A percentile compares a stretch with the other conserved stretches of the same genome.
These are phyloP conservation scores for Linnaemya tessellans DNA, from an alignment of 2,888 invertebrate genomes.

Conservation along the genomic window DNA sequence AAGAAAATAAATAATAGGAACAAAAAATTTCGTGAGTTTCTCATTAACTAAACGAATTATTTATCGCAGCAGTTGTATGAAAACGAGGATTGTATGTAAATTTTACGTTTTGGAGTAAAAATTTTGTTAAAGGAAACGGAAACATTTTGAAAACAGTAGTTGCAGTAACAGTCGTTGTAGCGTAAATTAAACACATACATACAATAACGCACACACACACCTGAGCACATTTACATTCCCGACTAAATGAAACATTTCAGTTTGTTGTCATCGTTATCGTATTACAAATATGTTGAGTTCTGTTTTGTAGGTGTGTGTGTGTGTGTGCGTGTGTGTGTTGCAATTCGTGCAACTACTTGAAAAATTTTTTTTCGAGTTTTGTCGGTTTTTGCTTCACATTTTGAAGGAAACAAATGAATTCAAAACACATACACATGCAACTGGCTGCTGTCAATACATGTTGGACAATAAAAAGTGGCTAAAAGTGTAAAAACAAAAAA, in stretches of 20 bases:
- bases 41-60: constrained; percentile 53
- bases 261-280: constrained; percentile 59
- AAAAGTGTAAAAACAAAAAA: constrained; percentile 43
- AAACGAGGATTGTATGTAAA: constrained; percentile 47
- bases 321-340: background rate
- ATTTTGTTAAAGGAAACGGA: constrained; percentile 69
- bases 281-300: constrained; percentile 19
- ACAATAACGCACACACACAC: constrained; percentile 8
- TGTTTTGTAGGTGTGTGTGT: background rate
- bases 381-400: constrained; percentile 19
- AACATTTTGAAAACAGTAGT: constrained; percentile 64
- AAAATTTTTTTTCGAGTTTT: constrained; percentile 11
- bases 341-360: constrained; percentile 6
- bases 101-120: constrained; percentile 38
- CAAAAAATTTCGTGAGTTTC: constrained; percentile 20
- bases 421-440: constrained; percentile 12
- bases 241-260: constrained; percentile 39
- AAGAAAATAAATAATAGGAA: background rate
- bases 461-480: constrained; percentile 55
- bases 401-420: constrained; percentile 48
- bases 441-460: constrained; percentile 60
- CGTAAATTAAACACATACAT: constrained; percentile 18
- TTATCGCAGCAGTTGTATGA: constrained; percentile 50
- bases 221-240: background rate
- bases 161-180: constrained; percentile 38